These are phyloP conservation scores for Chlorops oryzae DNA, from an alignment of 1,140 invertebrate genomes.

Conservation along the genomic window DNA sequence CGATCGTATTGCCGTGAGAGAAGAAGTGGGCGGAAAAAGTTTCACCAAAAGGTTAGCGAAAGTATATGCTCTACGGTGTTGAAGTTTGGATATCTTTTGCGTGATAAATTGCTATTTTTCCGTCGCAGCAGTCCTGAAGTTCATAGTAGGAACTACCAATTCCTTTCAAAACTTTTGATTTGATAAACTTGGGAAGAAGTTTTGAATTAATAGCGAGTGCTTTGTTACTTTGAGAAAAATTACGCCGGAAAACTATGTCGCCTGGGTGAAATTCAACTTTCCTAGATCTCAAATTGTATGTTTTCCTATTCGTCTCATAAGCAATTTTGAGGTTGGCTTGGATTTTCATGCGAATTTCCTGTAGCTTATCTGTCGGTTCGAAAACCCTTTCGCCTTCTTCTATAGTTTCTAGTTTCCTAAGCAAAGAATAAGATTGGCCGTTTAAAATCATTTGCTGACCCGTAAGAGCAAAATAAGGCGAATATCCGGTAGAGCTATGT, in stretches of 20 bases:
- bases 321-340: not conserved
- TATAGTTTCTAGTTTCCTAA: not conserved
- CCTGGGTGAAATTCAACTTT: not conserved
- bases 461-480: constrained; percentile 4
- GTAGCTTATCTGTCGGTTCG: not conserved
- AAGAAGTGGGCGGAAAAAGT: too few relatives aligned
- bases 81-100: too few relatives aligned
- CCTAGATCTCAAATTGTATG: constrained; percentile 6
- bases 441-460: constrained; percentile 3
- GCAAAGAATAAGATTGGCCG: not conserved
- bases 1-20: too few relatives aligned
- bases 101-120: too few relatives aligned
- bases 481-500: not conserved
- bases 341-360: not conserved
- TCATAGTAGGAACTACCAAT: constrained; percentile 1
- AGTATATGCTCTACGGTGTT: too few relatives aligned
- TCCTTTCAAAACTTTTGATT: constrained; percentile 6
- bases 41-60: too few relatives aligned
- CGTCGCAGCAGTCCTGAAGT: too few relatives aligned
- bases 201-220: constrained; percentile 10
- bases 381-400: not conserved
- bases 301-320: not conserved
- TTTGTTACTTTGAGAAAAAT: constrained; percentile 9
- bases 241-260: constrained; percentile 3
- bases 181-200: constrained; percentile 7